Evolutionary conservation across 2,888 invertebrate species (phyloP).

Genomic region (Platycheirus albimanus): DNA sequence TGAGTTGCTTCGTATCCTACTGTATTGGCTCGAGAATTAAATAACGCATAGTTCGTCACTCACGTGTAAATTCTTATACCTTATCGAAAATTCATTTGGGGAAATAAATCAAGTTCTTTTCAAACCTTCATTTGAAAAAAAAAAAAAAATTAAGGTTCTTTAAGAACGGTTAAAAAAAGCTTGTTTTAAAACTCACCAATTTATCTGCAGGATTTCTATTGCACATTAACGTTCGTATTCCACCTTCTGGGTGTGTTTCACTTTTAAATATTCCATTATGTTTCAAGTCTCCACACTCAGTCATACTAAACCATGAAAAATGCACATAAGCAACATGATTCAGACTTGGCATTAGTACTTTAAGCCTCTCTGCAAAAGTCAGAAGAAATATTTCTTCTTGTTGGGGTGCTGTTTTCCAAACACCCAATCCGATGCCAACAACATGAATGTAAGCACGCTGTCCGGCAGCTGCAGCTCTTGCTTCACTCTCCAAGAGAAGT

Average conservation of each 20-base stretch:
- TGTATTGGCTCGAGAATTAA: too few relatives aligned
- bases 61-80: too few relatives aligned
- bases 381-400: conserved; percentile 86
- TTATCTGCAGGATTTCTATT: conserved; percentile 85
- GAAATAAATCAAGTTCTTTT: too few relatives aligned
- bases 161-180: too few relatives aligned
- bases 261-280: conserved; percentile 81
- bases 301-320: conserved; percentile 86
- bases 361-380: conserved; percentile 86
- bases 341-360: conserved; percentile 83
- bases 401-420: conserved; percentile 86
- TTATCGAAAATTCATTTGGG: too few relatives aligned
- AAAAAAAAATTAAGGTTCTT: too few relatives aligned
- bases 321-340: conserved; percentile 86
- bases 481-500: conserved; percentile 85
- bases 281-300: conserved; percentile 83
- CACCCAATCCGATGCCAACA: conserved; percentile 87
- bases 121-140: too few relatives aligned
- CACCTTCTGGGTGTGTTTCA: conserved; percentile 80
- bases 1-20: too few relatives aligned
- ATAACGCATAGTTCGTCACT: too few relatives aligned
- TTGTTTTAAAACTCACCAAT: conserved; percentile 81
- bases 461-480: conserved; percentile 83
- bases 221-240: conserved; percentile 84
- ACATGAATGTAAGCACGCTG: conserved; percentile 86